A percentile compares a stretch with the other conserved stretches of the same genome.
These are phyloP conservation scores for Delphinus delphis DNA, from an alignment of 2,113 vertebrate genomes.

Conservation along the genomic window DNA sequence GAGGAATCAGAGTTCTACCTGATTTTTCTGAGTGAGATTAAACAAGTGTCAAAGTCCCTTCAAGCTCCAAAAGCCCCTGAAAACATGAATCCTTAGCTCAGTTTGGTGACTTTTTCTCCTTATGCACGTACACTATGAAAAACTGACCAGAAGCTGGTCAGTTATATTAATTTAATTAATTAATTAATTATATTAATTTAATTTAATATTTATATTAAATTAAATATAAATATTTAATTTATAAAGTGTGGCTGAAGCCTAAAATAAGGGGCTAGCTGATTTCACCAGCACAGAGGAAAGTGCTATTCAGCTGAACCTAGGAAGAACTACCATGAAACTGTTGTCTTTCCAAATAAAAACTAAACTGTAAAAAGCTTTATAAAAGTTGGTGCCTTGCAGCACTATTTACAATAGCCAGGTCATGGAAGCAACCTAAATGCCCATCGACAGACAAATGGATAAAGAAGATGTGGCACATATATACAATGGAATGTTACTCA, in stretches of 20 bases:
- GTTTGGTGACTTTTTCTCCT: neutral
- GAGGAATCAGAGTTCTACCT: neutral
- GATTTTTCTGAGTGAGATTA: neutral
- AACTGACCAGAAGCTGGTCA: neutral
- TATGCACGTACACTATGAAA: neutral
- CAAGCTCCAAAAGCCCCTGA: neutral
- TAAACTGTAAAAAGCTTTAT: neutral
- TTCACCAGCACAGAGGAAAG: neutral
- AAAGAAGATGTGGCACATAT: too few relatives aligned
- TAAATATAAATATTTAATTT: too few relatives aligned
- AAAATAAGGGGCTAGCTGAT: neutral
- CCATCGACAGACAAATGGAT: too few relatives aligned
- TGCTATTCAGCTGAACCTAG: neutral
- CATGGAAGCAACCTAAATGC: too few relatives aligned
- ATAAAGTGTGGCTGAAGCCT: neutral
- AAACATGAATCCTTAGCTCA: neutral
- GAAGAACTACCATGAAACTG: neutral
- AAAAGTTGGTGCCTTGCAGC: neutral
- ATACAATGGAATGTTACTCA: too few relatives aligned
- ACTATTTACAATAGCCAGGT: too few relatives aligned
- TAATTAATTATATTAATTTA: too few relatives aligned
- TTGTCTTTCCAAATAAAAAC: slow-evolving; percentile 14
- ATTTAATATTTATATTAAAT: too few relatives aligned
- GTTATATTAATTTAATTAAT: too few relatives aligned
- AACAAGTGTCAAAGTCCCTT: neutral